Percentiles rank a stretch among this genome's conserved stretches.
These are phyloP conservation scores for Nemapogon koenigi DNA, from an alignment of 2,888 invertebrate genomes.

Conservation along the genomic window DNA sequence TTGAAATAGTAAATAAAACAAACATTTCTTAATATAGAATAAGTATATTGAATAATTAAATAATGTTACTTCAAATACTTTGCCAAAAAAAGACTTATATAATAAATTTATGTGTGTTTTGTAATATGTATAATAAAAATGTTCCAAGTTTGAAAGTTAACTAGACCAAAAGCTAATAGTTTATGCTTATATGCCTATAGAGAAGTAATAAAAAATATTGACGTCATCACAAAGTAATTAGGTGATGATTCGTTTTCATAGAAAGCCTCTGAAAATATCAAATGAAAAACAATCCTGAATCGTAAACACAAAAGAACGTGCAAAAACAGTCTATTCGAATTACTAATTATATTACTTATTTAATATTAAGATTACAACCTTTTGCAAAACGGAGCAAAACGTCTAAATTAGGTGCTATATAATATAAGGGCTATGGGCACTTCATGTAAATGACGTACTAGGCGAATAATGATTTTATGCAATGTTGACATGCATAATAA, in stretches of 20 bases:
- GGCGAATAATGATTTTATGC: too few species aligned
- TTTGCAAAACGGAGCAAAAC: conserved; percentile 58
- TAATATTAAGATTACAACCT: conserved; percentile 59
- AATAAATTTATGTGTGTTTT: conserved; percentile 40
- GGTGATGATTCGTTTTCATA: conserved; percentile 22
- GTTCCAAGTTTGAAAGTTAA: background rate
- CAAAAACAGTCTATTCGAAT: conserved; percentile 52
- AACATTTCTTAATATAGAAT: conserved; percentile 54
- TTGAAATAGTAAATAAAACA: conserved; percentile 38
- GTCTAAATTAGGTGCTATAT: conserved; percentile 50
- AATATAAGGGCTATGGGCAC: conserved; percentile 36
- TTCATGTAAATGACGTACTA: too few species aligned
- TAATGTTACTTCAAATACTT: conserved; percentile 63
- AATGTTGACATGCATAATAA: too few species aligned
- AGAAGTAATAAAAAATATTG: conserved; percentile 20
- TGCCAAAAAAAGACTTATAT: conserved; percentile 57
- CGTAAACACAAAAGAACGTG: conserved; percentile 35
- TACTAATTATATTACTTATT: conserved; percentile 28
- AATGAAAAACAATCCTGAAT: background rate
- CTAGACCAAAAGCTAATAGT: conserved; percentile 12
- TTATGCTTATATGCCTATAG: background rate
- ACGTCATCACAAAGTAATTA: conserved; percentile 45
- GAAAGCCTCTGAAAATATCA: conserved; percentile 19
- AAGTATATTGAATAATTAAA: conserved; percentile 67
- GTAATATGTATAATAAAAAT: too few species aligned